phyloP scores from a whole-genome alignment of 1,140 invertebrate species.

The Chrysopa pallens region DNA sequence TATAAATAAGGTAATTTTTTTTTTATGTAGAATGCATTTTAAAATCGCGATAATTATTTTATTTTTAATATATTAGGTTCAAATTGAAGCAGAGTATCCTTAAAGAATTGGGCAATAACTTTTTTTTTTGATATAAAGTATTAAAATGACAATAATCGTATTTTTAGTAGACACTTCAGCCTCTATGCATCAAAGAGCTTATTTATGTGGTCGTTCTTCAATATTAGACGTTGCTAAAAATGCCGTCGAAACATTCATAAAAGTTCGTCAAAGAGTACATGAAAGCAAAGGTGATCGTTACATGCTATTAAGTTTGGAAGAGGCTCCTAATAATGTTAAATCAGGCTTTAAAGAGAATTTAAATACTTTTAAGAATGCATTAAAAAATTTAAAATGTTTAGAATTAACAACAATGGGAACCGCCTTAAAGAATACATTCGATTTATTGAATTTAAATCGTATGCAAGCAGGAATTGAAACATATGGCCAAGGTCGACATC shows the following conservation, averaged over 20 bases:
- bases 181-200: slow-evolving; percentile 37
- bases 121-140: too few species aligned
- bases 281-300: slow-evolving; percentile 86
- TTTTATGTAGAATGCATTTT: too few species aligned
- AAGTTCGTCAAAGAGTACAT: slow-evolving; percentile 78
- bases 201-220: slow-evolving; percentile 80
- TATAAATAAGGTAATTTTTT: too few species aligned
- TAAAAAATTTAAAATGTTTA: slow-evolving; percentile 82
- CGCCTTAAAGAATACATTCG: slow-evolving; percentile 84
- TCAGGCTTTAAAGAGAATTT: slow-evolving; percentile 91
- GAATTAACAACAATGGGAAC: slow-evolving; percentile 78
- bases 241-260: slow-evolving; percentile 91
- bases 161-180: background rate
- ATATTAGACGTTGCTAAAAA: slow-evolving; percentile 90
- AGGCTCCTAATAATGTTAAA: slow-evolving; percentile 88
- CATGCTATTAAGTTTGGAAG: slow-evolving; percentile 93
- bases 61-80: too few species aligned
- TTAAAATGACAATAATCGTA: background rate
- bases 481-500: slow-evolving; percentile 84
- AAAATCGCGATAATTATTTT: too few species aligned
- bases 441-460: slow-evolving; percentile 88
- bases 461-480: slow-evolving; percentile 93
- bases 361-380: slow-evolving; percentile 85
- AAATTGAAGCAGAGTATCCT: too few species aligned
- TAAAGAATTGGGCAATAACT: too few species aligned